These are phyloP conservation scores for Ianthella basta DNA, from an alignment of 37 sponge, comb jelly and placozoan species.

Conservation along the genomic window DNA sequence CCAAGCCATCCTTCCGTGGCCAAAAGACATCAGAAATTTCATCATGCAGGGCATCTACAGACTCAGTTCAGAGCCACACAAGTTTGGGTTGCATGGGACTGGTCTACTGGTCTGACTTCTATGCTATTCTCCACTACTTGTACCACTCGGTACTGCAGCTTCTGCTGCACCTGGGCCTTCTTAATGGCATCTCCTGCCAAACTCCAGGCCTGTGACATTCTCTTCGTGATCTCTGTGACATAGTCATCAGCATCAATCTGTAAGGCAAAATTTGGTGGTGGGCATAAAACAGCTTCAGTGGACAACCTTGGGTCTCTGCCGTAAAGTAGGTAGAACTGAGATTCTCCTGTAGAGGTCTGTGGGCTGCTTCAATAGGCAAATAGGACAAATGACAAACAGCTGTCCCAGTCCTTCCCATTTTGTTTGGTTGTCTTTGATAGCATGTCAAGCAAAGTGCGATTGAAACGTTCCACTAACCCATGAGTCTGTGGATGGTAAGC, in stretches of 20 bases:
- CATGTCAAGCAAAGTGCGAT: slow-evolving; percentile 35
- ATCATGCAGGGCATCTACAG: slow-evolving; percentile 17
- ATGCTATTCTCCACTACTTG: background rate
- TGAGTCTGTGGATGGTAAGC: slow-evolving; percentile 67
- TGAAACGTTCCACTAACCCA: slow-evolving; percentile 54
- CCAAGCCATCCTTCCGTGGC: too few species aligned
- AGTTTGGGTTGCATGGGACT: background rate
- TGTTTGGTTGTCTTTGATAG: slow-evolving; percentile 30
- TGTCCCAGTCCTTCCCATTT: slow-evolving; percentile 38
- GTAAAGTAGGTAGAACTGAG: slow-evolving; percentile 44
- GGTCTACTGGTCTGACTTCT: slow-evolving; percentile 22
- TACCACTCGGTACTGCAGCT: slow-evolving; percentile 10
- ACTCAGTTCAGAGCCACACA: slow-evolving; percentile 17
- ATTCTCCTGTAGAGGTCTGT: slow-evolving; percentile 34
- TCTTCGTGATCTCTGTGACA: background rate
- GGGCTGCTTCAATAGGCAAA: slow-evolving; percentile 45
- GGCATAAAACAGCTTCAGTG: too few species aligned
- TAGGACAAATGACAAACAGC: slow-evolving; percentile 22
- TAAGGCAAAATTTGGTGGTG: background rate
- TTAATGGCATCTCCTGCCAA: slow-evolving; percentile 6
- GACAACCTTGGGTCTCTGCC: slow-evolving; percentile 45
- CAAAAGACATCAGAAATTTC: background rate
- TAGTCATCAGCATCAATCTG: slow-evolving; percentile 13
- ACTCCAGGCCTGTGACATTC: background rate
- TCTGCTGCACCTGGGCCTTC: slow-evolving; percentile 29